A percentile compares a stretch with the other conserved stretches of the same genome.
Evolutionary conservation across 1,140 invertebrate species (phyloP).

Genomic region (Lysiphlebus fabarum): DNA sequence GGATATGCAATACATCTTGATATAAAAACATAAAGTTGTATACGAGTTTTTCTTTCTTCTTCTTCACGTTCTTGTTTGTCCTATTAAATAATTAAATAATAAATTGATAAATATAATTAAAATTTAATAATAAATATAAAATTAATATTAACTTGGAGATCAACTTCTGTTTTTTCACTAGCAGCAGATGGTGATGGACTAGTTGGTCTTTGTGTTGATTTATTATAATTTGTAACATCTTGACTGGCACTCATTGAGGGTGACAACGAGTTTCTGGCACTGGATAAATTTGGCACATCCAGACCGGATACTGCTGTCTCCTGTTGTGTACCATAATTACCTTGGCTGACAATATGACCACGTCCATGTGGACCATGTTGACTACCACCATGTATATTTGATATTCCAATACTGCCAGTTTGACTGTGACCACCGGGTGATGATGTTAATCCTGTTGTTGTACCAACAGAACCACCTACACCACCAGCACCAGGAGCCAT

Average conservation of each 20-base stretch:
- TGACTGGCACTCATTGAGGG: slow-evolving; percentile 64
- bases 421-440: slow-evolving; percentile 55
- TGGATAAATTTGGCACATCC: slow-evolving; percentile 55
- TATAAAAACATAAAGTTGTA: slow-evolving; percentile 98
- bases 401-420: slow-evolving; percentile 45
- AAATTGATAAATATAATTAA: not conserved
- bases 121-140: not conserved
- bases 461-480: slow-evolving; percentile 30
- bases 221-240: slow-evolving; percentile 63
- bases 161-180: slow-evolving; percentile 73
- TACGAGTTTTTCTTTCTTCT: slow-evolving; percentile 85
- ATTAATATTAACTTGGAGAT: slow-evolving; percentile 55
- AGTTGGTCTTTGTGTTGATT: slow-evolving; percentile 71
- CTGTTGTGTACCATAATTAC: slow-evolving; percentile 41
- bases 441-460: slow-evolving; percentile 33
- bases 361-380: slow-evolving; percentile 49
- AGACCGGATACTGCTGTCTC: slow-evolving; percentile 44
- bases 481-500: slow-evolving; percentile 33
- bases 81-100: slow-evolving; percentile 46
- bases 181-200: slow-evolving; percentile 80
- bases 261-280: slow-evolving; percentile 62
- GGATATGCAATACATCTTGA: slow-evolving; percentile 97
- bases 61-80: slow-evolving; percentile 86
- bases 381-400: slow-evolving; percentile 32
- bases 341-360: slow-evolving; percentile 47